Conservation (phyloP, 2,113 vertebrate species). For the Acanthisitta chloris region DNA sequence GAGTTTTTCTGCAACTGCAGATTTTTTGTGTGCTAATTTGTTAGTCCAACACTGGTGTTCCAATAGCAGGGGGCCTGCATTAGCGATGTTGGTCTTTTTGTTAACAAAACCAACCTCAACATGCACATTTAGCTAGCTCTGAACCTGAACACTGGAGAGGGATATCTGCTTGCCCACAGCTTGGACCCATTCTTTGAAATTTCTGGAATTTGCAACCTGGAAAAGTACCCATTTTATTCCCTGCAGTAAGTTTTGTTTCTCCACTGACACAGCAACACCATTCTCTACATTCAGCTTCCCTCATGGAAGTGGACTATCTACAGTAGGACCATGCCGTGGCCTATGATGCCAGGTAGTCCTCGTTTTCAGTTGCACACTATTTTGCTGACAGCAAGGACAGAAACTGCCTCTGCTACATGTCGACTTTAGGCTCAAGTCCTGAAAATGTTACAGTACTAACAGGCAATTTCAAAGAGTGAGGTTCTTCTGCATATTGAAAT, state of each 20-base stretch:
- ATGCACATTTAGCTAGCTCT: neutral
- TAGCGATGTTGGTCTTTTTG: neutral
- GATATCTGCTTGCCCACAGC: neutral
- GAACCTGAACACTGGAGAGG: neutral
- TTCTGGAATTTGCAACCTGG: neutral
- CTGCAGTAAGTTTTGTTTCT: neutral
- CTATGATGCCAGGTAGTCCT: neutral
- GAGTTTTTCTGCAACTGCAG: neutral
- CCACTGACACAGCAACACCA: neutral
- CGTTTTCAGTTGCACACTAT: neutral
- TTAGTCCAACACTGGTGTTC: constrained; percentile 21
- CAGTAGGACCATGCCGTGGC: neutral
- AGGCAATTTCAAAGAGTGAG: neutral
- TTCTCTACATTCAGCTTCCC: neutral
- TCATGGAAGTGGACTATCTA: neutral
- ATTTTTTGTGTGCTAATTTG: constrained; percentile 40
- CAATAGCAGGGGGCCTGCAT: constrained; percentile 34
- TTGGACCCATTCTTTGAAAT: neutral
- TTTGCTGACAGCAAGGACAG: neutral
- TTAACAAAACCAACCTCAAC: neutral
- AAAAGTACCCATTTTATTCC: neutral
- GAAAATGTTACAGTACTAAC: neutral
- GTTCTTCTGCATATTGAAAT: neutral
- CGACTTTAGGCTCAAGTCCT: neutral
- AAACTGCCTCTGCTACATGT: neutral